Base-by-base conservation (phyloP, 2,888 invertebrate genomes). In the Campoplex capitator region DNA sequence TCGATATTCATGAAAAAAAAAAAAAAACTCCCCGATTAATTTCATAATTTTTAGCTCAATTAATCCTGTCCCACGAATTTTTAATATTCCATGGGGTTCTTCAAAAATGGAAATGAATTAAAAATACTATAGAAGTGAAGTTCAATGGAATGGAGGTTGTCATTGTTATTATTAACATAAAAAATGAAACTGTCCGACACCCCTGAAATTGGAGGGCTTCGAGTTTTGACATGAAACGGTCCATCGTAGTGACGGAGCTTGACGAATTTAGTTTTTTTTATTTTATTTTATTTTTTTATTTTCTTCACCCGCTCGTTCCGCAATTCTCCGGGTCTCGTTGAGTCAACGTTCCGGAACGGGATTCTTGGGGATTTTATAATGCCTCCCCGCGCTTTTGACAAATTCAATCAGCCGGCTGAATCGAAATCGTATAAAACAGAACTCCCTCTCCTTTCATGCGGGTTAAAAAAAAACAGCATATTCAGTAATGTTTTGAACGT, bases 251-350 rank as follows among this genome's bases (percentile, higher is more conserved):
- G 83, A 83, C 86, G 54, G 86, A 56, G 86, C 86, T 80, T 86
- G 86, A 86, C 86, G 86, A 86, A 86, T 83, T 86, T 70, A n/a
- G 75, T 83, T 78, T 79, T 75, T 6, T n/a, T n/a, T n/a, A n/a
- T n/a, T n/a, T n/a, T n/a, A n/a, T n/a, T 83, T 86, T 70, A n/a
- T 70, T 83, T 78, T 79, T 45, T 70, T 75, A 73, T 79, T 51
- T 23, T 13, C 28, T 51, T 51, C n/a, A 51, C 51, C 51, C 51
- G n/a, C 51, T 51, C 45, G 54, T 54, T 67, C 18, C 13, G 74
- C 45, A 62, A 73, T 74, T 65, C 68, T 51, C 67, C 67, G 38
- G 51, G 18, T 62, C 70, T 62, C 45, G 67, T 58, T 42, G n/a
- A 70, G 48, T 58, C 76, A 51, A 13, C 86, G 79, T 83, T 65